phyloP scores from a whole-genome alignment of 2,797 vertebrate species.

The Lepilemur septentrionalis region DNA sequence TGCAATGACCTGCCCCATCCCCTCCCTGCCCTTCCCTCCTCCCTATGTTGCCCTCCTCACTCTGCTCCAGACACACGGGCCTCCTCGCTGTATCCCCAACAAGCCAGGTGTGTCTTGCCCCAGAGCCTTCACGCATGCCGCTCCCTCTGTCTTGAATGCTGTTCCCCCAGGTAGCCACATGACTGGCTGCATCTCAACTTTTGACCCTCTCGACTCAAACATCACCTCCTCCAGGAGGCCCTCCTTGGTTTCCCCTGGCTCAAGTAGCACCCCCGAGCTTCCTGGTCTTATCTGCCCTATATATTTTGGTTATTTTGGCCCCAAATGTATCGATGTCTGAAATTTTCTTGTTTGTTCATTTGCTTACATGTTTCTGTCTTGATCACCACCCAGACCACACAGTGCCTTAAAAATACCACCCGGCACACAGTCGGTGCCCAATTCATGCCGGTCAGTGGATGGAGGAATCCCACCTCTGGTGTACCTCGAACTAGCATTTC shows the following conservation, averaged over 20 bases:
- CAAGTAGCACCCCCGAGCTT: neutral
- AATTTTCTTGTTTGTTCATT: neutral
- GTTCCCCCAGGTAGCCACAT: neutral
- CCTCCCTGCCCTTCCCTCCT: neutral
- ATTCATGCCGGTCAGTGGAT: neutral
- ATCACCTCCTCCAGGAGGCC: neutral
- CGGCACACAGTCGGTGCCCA: neutral
- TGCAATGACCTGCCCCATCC: fast-evolving
- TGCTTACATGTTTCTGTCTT: neutral
- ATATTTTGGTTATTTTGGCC: neutral
- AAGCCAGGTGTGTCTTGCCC: fast-evolving
- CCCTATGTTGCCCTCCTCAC: fast-evolving
- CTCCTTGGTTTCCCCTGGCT: neutral
- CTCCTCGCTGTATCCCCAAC: neutral
- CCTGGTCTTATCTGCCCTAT: neutral
- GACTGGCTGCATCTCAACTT: neutral
- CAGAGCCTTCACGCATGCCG: neutral
- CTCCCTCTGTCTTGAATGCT: neutral
- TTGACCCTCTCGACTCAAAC: neutral
- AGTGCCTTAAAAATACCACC: neutral
- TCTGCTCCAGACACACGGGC: neutral
- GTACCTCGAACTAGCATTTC: neutral
- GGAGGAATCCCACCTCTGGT: too few species aligned
- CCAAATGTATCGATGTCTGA: neutral
- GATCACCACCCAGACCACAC: too few species aligned